Evolutionary conservation across 2,888 invertebrate genomes (phyloP), one percentile per base, ranked within the genome.

Genomic region (Cataglyphis cursor): DNA sequence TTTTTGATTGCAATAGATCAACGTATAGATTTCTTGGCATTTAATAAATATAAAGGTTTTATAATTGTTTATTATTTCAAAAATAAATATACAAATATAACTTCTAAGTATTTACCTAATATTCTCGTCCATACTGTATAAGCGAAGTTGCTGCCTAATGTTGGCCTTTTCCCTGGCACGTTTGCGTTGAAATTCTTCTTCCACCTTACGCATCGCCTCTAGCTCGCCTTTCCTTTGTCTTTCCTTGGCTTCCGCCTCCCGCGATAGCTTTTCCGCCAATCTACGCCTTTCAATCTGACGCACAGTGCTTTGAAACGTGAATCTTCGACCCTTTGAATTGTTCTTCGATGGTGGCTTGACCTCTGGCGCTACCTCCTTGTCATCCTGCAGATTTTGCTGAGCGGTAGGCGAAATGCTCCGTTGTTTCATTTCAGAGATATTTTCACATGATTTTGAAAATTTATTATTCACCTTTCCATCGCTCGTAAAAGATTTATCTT

Each of bases 111-210:
- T 78, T 76, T 81, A 95, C 94, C 95, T 96, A 59, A 95, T 94
- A 65, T 94, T 95, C 91, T 96, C 96, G 21, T 97, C 96, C 91
- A 97, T 96, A 73, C 96, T 97, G 91, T 97, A 97, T 31, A 97
- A 95, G 64, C 97, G 95, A 88, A 98, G 95, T 93, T 98, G 98
- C 89, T 98, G 97, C 41, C 97, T 95, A 85, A 98, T 97, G 88
- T 95, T 96, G 0, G 97, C 97, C 93, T 97, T 97, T 94, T 97
- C 97, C 86, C 97, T 95, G 54, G 97, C 98, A 62, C 98, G 96
- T 95, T 98, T 98, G 87, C 97, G 96, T 94, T 98, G 98, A 94
- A 98, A 98, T 94, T 98, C 98, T 93, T 98, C 98, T 93, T 98
- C 98, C 4, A 98, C 98, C 93, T 97, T 96, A 91, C 97, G 96